Evolutionary conservation across 2,888 invertebrate species (phyloP).

Genomic region (Alitta virens): DNA sequence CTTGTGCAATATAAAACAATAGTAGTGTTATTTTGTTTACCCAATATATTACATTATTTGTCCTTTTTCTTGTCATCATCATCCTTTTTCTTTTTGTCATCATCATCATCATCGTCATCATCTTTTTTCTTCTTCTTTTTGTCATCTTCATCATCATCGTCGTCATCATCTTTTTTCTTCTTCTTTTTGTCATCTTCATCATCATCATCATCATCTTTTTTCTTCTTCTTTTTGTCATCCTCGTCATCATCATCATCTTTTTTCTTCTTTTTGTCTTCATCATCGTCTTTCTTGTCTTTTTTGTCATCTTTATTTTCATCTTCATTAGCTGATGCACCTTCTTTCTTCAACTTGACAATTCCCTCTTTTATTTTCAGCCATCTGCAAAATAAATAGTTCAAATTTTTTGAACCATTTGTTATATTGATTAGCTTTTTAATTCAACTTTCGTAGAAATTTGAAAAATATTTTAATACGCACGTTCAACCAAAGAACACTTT

Average conservation of each 20-base stretch:
- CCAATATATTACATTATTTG: no score
- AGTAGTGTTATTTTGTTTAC: no score
- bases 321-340: background rate
- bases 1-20: no score
- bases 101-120: background rate
- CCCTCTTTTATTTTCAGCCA: background rate
- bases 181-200: background rate
- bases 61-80: no score
- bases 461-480: no score
- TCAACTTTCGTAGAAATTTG: no score
- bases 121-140: background rate
- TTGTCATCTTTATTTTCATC: background rate
- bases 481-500: no score
- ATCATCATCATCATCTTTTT: background rate
- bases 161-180: background rate
- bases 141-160: no score
- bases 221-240: background rate
- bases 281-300: background rate
- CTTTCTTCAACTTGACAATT: background rate
- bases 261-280: background rate
- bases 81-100: background rate
- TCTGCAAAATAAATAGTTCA: background rate
- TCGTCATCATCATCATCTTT: background rate
- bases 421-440: no score
- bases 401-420: no score